phyloP scores from a whole-genome alignment of 2,797 vertebrate species.

The Nannoperca australis region DNA sequence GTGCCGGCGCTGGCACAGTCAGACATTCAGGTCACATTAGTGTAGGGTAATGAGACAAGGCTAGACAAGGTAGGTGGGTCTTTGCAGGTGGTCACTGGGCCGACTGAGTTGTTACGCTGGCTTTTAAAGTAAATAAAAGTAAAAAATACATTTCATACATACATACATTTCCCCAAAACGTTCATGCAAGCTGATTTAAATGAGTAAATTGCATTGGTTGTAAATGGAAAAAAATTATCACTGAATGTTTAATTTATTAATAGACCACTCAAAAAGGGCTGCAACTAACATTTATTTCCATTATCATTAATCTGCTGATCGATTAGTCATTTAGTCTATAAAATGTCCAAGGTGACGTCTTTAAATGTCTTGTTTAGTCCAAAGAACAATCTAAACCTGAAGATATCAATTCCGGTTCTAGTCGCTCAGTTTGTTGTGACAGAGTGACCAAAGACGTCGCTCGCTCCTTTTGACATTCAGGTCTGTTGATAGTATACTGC shows the following conservation, averaged over 20 bases:
- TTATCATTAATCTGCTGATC: background rate
- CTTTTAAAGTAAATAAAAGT: conserved; percentile 4
- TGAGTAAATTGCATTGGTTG: background rate
- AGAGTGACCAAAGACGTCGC: background rate
- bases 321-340: background rate
- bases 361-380: background rate
- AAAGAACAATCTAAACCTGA: background rate
- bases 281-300: background rate
- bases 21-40: conserved; percentile 80
- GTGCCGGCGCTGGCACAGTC: conserved; percentile 59
- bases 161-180: background rate
- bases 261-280: background rate
- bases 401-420: background rate
- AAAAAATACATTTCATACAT: background rate
- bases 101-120: background rate
- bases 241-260: background rate
- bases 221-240: background rate
- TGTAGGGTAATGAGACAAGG: conserved; percentile 52
- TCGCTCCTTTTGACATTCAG: background rate
- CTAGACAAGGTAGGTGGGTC: conserved; percentile 66
- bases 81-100: conserved; percentile 66
- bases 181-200: background rate
- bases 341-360: background rate
- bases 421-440: background rate
- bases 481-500: conserved; percentile 14